These are phyloP conservation scores for Leucopsar rothschildi DNA, from an alignment of 2,113 vertebrate species.

Conservation along the genomic window DNA sequence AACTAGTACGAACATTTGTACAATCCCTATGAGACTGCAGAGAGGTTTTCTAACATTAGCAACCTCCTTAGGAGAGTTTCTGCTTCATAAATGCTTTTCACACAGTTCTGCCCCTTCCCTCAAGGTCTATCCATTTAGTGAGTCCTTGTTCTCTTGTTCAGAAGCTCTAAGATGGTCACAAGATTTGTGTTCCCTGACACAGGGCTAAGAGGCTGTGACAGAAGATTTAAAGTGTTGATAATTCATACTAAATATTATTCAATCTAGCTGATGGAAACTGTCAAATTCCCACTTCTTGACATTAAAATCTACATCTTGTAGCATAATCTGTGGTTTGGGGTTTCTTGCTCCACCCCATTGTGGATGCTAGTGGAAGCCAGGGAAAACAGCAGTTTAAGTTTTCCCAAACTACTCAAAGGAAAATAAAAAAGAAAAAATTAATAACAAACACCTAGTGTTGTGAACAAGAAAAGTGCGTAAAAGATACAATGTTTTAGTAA, in stretches of 20 bases:
- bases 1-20: slow-evolving; percentile 25
- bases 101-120: background rate
- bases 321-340: background rate
- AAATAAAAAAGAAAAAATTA: too few species aligned
- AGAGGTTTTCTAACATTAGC: slow-evolving; percentile 31
- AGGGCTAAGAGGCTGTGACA: background rate
- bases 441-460: too few species aligned
- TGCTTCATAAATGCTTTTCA: slow-evolving; percentile 4
- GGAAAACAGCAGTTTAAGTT: too few species aligned
- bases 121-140: background rate
- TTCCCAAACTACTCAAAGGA: too few species aligned
- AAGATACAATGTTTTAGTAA: too few species aligned
- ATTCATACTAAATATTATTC: background rate
- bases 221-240: background rate
- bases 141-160: background rate
- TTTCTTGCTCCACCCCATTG: background rate
- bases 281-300: background rate
- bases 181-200: background rate
- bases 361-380: too few species aligned
- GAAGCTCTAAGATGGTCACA: background rate
- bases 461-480: too few species aligned
- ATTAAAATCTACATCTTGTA: background rate
- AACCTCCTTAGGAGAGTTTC: slow-evolving; percentile 31
- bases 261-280: background rate
- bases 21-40: background rate